Percentiles rank a stretch among this genome's conserved stretches.
Conservation (phyloP, 2,113 vertebrate genomes). For the Leucopsar rothschildi region DNA sequence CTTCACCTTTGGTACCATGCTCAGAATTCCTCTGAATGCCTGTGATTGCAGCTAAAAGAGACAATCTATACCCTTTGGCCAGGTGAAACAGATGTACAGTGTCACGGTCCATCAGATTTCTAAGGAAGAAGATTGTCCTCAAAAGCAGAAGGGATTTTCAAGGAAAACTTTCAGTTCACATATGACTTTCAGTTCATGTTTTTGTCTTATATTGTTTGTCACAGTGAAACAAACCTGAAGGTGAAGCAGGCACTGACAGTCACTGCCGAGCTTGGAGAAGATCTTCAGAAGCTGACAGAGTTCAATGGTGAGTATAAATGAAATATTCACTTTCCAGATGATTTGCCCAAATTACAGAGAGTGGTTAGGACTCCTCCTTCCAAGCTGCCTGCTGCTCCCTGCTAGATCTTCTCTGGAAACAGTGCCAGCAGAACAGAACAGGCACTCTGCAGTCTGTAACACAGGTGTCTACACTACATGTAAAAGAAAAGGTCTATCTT, state of each 20-base stretch:
- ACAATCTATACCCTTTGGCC: neutral
- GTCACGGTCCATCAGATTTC: neutral
- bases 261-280: slow-evolving; percentile 83
- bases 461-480: accelerated
- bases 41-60: neutral
- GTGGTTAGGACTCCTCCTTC: neutral
- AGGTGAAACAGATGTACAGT: neutral
- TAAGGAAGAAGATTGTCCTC: neutral
- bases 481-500: neutral
- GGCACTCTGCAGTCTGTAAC: neutral
- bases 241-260: slow-evolving; percentile 89
- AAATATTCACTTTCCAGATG: neutral
- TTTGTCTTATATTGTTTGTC: neutral
- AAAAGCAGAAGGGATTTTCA: neutral
- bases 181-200: neutral
- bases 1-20: neutral
- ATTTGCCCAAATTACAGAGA: neutral
- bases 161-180: neutral
- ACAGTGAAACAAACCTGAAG: slow-evolving; percentile 95
- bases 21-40: neutral
- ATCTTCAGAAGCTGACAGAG: slow-evolving; percentile 72
- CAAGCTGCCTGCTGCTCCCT: neutral
- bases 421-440: neutral
- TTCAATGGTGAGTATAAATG: slow-evolving; percentile 82
- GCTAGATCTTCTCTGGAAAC: neutral